phyloP scores from a whole-genome alignment of 2,888 invertebrate genomes.

The Caenorhabditis uteleia region DNA sequence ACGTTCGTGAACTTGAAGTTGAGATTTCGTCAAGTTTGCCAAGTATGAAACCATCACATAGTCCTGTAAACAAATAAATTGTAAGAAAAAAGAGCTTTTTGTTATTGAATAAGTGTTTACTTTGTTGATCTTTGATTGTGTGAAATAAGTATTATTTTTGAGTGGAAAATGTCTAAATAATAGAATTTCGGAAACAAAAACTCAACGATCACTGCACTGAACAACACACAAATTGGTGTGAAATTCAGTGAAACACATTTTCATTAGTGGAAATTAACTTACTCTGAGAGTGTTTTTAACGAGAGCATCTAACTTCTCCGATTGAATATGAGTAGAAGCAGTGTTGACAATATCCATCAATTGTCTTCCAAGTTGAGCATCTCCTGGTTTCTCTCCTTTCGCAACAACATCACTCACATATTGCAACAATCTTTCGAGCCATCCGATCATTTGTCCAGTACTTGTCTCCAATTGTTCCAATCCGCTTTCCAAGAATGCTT shows the following conservation, averaged over 20 bases:
- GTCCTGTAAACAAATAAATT: too few species aligned
- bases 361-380: conserved; percentile 87
- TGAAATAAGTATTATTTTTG: conserved; percentile 28
- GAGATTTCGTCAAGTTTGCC: conserved; percentile 92
- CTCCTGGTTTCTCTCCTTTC: conserved; percentile 74
- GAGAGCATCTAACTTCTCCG: conserved; percentile 89
- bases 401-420: conserved; percentile 86
- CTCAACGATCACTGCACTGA: too few species aligned
- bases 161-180: conserved; percentile 3
- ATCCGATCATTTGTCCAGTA: conserved; percentile 78
- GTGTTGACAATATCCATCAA: conserved; percentile 75
- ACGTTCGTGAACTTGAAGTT: conserved; percentile 94
- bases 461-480: conserved; percentile 85
- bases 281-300: conserved; percentile 92
- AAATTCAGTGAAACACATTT: too few species aligned
- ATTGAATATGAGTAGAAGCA: conserved; percentile 84
- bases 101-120: too few species aligned
- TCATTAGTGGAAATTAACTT: too few species aligned
- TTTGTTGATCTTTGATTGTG: too few species aligned
- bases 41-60: conserved; percentile 94
- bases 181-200: too few species aligned
- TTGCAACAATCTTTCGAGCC: conserved; percentile 63
- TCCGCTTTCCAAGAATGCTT: conserved; percentile 73
- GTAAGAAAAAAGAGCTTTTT: too few species aligned
- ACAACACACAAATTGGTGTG: too few species aligned